Evolutionary conservation across 2,888 invertebrate species (phyloP).

Genomic region (Rhamnusium bicolor): DNA sequence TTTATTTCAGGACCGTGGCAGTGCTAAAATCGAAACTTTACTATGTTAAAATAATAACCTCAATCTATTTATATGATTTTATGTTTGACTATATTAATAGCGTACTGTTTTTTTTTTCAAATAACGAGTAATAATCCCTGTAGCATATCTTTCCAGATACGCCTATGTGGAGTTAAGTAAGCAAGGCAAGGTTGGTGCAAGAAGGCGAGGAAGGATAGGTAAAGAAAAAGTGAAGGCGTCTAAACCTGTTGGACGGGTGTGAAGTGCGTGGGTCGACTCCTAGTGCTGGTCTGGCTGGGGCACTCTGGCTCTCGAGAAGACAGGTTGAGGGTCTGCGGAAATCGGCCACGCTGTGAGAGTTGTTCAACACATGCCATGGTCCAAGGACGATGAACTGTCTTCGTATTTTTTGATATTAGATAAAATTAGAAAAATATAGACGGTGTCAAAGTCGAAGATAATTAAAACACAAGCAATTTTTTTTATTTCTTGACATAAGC

Average conservation of each 20-base stretch:
- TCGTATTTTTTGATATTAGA: constrained; percentile 34
- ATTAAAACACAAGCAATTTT: background rate
- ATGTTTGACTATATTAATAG: no score
- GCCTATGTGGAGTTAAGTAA: constrained; percentile 42
- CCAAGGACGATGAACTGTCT: constrained; percentile 61
- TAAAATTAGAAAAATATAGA: constrained; percentile 13
- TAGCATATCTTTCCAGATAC: constrained; percentile 12
- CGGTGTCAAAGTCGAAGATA: background rate
- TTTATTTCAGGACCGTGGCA: no score
- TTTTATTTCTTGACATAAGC: background rate
- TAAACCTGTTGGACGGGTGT: constrained; percentile 72
- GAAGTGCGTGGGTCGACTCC: constrained; percentile 70
- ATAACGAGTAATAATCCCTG: background rate
- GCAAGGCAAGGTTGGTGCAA: constrained; percentile 49
- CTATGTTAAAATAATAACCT: no score
- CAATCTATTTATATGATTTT: no score
- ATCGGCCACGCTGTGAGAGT: constrained; percentile 49
- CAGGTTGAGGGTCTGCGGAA: constrained; percentile 59
- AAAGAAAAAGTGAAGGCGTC: constrained; percentile 71
- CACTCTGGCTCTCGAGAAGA: constrained; percentile 50
- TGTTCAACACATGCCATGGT: constrained; percentile 49
- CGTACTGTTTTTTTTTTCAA: no score
- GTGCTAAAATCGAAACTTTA: no score
- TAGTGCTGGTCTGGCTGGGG: constrained; percentile 54
- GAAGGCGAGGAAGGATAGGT: constrained; percentile 48